Percentiles rank a stretch among this genome's conserved stretches.
Evolutionary conservation across 2,797 vertebrate species (phyloP).

Genomic region (Triplophysa yarkandensis): DNA sequence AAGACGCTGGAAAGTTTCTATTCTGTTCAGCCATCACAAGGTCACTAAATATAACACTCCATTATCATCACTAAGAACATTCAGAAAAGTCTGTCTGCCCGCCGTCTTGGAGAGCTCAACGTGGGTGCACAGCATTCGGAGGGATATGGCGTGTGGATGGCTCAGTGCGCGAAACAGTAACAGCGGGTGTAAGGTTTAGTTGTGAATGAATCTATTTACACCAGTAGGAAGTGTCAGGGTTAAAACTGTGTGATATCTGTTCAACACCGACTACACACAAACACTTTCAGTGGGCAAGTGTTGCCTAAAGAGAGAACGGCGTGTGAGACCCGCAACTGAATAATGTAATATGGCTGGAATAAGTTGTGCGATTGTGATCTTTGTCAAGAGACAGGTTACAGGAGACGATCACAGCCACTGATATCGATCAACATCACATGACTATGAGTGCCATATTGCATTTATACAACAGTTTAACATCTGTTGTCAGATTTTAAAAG

Average conservation of each 20-base stretch:
- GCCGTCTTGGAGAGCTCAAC: not conserved
- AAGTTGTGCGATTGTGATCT: too few relatives aligned
- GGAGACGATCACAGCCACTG: too few relatives aligned
- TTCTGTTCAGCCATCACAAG: not conserved
- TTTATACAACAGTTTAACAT: too few relatives aligned
- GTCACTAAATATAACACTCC: too few relatives aligned
- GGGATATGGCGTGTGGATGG: not conserved
- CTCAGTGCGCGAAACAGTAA: not conserved
- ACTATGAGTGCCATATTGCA: too few relatives aligned
- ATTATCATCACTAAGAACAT: too few relatives aligned
- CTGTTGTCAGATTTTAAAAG: too few relatives aligned
- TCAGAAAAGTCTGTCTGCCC: too few relatives aligned
- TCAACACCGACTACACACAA: not conserved
- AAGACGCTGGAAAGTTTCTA: not conserved
- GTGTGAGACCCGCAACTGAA: not conserved
- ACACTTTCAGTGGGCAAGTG: constrained; percentile 3
- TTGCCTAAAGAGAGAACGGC: not conserved
- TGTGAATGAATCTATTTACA: not conserved
- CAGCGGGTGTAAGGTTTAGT: not conserved
- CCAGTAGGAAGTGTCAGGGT: not conserved
- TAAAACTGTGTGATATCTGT: constrained; percentile 1
- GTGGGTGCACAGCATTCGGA: not conserved
- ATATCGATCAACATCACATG: too few relatives aligned
- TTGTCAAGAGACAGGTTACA: too few relatives aligned
- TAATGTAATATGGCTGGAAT: too few relatives aligned